A percentile compares a stretch with the other conserved stretches of the same genome.
These are phyloP conservation scores for Eremophila alpestris DNA, from an alignment of 2,797 vertebrate species.

Conservation along the genomic window DNA sequence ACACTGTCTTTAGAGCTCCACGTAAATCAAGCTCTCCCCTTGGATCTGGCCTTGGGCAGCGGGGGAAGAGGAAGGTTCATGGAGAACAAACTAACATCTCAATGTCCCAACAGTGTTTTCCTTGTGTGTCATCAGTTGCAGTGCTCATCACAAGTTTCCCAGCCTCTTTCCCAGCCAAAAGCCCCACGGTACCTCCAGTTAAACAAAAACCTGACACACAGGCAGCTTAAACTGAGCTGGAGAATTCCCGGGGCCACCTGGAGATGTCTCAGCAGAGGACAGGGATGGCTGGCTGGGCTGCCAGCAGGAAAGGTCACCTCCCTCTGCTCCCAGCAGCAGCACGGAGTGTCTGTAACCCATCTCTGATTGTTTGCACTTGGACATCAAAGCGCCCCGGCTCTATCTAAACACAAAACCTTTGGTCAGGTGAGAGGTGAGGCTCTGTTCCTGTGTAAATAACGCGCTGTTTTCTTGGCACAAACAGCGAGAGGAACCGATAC, in stretches of 20 bases:
- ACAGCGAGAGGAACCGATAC: background rate
- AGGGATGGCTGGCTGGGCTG: background rate
- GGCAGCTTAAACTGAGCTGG: background rate
- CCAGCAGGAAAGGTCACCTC: background rate
- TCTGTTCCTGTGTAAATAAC: background rate
- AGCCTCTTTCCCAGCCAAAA: background rate
- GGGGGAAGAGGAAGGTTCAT: background rate
- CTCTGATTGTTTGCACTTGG: background rate
- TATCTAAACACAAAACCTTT: background rate
- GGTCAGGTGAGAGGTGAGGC: background rate
- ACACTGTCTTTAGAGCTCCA: background rate
- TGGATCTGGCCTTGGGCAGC: background rate
- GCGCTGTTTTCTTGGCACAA: background rate
- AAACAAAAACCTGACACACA: background rate
- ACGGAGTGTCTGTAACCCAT: rapidly evolving
- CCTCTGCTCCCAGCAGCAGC: background rate
- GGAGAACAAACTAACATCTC: background rate
- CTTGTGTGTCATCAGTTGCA: background rate
- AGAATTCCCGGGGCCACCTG: background rate
- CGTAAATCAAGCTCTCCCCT: background rate
- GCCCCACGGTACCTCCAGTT: rapidly evolving
- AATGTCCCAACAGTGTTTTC: background rate
- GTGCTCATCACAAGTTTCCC: background rate
- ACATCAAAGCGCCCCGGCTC: background rate
- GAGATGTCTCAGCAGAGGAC: background rate